Evolutionary conservation across 1,140 invertebrate species (phyloP).

Genomic region (Sweltsa coloradensis): DNA sequence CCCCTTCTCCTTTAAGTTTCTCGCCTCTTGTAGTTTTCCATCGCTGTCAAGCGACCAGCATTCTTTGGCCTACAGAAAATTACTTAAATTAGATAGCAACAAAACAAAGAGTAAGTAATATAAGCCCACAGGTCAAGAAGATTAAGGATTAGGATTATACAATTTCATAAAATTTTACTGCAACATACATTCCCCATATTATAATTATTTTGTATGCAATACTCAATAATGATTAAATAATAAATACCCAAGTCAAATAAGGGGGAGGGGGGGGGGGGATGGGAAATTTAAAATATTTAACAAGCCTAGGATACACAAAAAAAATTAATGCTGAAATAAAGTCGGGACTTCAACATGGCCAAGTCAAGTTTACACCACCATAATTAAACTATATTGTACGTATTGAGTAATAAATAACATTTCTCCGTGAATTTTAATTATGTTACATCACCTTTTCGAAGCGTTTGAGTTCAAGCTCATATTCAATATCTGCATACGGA

Average conservation of each 20-base stretch:
- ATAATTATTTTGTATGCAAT: too few relatives aligned
- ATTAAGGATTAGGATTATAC: too few relatives aligned
- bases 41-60: conserved; percentile 66
- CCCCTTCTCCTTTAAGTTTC: conserved; percentile 79
- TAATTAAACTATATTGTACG: not conserved
- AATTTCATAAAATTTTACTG: too few relatives aligned
- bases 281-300: too few relatives aligned
- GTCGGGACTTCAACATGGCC: too few relatives aligned
- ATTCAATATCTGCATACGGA: conserved; percentile 63
- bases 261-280: too few relatives aligned
- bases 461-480: conserved; percentile 64
- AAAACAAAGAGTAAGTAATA: conserved; percentile 10
- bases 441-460: conserved; percentile 62
- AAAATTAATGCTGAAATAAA: too few relatives aligned
- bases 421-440: conserved; percentile 8
- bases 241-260: too few relatives aligned
- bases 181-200: too few relatives aligned
- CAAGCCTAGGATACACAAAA: too few relatives aligned
- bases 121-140: conserved; percentile 3
- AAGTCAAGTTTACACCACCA: not conserved
- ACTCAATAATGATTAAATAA: too few relatives aligned
- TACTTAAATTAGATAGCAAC: conserved; percentile 1
- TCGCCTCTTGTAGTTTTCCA: conserved; percentile 71
- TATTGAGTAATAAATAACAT: not conserved
- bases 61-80: conserved; percentile 43